Evolutionary conservation across 1,140 invertebrate genomes (phyloP).

Genomic region (Drosophila pachea): DNA sequence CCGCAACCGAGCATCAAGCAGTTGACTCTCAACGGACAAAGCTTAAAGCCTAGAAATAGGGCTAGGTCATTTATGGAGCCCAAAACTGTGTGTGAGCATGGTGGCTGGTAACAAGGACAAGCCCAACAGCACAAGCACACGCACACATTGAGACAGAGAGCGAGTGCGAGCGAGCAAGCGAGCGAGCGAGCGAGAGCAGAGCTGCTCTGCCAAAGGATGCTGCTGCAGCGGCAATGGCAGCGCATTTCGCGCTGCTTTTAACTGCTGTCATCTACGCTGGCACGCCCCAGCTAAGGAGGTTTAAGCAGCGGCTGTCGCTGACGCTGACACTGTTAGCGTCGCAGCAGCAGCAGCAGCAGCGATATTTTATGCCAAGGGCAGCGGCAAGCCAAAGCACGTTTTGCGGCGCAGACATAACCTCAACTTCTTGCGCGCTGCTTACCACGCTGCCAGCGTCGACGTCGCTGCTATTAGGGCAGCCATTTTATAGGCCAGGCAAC

Average conservation of each 20-base stretch:
- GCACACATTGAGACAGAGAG: slow-evolving; percentile 12
- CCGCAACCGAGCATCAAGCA: slow-evolving; percentile 28
- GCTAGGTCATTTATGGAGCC: slow-evolving; percentile 65
- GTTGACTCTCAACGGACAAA: slow-evolving; percentile 40
- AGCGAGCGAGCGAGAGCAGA: background rate
- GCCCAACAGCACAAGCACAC: background rate
- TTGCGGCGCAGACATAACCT: slow-evolving; percentile 75
- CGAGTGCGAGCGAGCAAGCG: too few relatives aligned
- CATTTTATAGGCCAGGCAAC: slow-evolving; percentile 75
- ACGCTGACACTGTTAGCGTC: slow-evolving; percentile 9
- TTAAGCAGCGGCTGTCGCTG: slow-evolving; percentile 33
- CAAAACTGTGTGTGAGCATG: slow-evolving; percentile 10
- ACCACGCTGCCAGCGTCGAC: slow-evolving; percentile 65
- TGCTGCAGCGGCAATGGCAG: slow-evolving; percentile 4
- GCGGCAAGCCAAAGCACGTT: slow-evolving; percentile 62
- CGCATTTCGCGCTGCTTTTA: slow-evolving; percentile 4
- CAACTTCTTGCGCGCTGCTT: slow-evolving; percentile 76
- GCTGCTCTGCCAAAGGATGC: slow-evolving; percentile 36
- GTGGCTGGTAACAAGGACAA: slow-evolving; percentile 30
- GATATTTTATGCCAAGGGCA: slow-evolving; percentile 48
- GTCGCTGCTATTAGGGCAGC: slow-evolving; percentile 62
- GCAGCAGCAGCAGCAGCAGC: slow-evolving; percentile 31
- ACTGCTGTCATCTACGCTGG: slow-evolving; percentile 21
- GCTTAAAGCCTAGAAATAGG: slow-evolving; percentile 60
- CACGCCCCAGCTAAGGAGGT: slow-evolving; percentile 50